Evolutionary conservation across 2,888 invertebrate species (phyloP).

Genomic region (Zelleria hepariella): DNA sequence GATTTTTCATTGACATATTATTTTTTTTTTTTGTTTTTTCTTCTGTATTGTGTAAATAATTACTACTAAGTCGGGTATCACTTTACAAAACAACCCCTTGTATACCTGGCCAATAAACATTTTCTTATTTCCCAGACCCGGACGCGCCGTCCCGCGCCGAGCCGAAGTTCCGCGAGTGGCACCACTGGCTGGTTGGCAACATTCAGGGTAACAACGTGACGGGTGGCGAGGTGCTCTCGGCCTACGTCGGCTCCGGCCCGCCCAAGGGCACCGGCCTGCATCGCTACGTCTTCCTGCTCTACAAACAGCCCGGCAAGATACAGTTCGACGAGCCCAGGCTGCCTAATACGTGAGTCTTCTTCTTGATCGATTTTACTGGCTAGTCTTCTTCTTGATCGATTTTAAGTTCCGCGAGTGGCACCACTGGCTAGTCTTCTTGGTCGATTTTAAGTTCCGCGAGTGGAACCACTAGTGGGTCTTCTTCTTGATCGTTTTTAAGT

Average conservation of each 20-base stretch:
- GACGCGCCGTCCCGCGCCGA: constrained; percentile 90
- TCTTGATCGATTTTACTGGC: too few species aligned
- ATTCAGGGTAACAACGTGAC: constrained; percentile 80
- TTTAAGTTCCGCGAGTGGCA: background rate
- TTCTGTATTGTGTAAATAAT: too few species aligned
- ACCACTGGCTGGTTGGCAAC: constrained; percentile 92
- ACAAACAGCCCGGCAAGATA: constrained; percentile 77
- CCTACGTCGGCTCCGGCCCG: constrained; percentile 89
- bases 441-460: too few species aligned
- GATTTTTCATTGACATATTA: too few species aligned
- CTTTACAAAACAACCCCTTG: too few species aligned
- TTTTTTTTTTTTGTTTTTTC: background rate
- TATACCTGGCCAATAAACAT: too few species aligned
- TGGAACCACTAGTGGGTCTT: too few species aligned
- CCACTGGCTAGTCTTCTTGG: background rate
- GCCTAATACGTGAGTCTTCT: constrained; percentile 64
- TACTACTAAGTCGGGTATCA: too few species aligned
- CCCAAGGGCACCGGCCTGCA: constrained; percentile 82
- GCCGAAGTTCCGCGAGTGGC: constrained; percentile 88
- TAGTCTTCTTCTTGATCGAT: too few species aligned
- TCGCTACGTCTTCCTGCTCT: constrained; percentile 84
- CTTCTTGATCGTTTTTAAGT: too few species aligned
- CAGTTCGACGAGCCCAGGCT: constrained; percentile 69
- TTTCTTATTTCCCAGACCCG: constrained; percentile 74
- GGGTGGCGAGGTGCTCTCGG: constrained; percentile 81